Conservation (phyloP, 2,113 vertebrate species). For the Chlamydotis undulata region DNA sequence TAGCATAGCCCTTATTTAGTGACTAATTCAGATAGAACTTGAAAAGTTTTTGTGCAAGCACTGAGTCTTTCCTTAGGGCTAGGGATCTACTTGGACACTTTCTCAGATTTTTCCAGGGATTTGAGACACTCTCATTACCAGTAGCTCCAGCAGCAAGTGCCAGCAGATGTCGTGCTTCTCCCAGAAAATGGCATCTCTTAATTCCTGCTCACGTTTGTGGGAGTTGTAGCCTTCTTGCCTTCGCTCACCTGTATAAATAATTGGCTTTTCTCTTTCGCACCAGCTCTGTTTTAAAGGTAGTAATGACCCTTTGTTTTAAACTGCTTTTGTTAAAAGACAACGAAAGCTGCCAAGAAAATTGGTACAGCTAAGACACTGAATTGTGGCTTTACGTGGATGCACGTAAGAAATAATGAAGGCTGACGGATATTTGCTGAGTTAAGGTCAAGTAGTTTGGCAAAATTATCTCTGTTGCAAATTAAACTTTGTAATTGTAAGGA, state of each 20-base stretch:
- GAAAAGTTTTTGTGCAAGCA: background rate
- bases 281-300: background rate
- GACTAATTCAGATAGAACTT: background rate
- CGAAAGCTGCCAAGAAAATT: background rate
- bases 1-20: background rate
- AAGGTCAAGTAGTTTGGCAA: background rate
- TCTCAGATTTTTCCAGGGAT: background rate
- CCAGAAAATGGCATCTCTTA: background rate
- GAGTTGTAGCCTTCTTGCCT: background rate
- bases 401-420: background rate
- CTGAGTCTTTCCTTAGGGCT: background rate
- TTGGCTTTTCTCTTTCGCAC: background rate
- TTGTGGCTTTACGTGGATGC: background rate
- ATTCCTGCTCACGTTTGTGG: background rate
- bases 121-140: background rate
- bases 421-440: background rate
- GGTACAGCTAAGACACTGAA: background rate
- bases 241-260: background rate
- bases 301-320: background rate
- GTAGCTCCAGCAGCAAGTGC: background rate
- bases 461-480: background rate
- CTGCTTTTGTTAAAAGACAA: background rate
- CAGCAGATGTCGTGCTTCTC: constrained; percentile 45
- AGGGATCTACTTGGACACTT: background rate
- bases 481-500: background rate